Evolutionary conservation across 2,888 invertebrate genomes (phyloP).

Genomic region (Caenorhabditis sp.): DNA sequence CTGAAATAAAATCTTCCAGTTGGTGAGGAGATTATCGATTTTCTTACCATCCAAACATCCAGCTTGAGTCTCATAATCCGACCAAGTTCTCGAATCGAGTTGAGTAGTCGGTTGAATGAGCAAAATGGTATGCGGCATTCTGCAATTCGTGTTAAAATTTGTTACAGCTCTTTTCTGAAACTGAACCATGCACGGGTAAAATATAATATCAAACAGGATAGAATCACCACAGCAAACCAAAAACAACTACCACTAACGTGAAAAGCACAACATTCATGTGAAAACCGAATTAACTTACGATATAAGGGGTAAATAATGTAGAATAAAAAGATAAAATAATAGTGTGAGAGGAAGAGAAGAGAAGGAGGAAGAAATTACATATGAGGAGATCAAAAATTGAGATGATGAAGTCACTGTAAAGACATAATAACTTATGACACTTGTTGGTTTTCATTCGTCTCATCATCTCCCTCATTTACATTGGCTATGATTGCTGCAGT

Average conservation of each 20-base stretch:
- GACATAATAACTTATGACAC: not conserved
- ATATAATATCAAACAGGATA: not conserved
- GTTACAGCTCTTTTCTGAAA: not conserved
- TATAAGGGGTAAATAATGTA: not conserved
- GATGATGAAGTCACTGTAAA: not conserved
- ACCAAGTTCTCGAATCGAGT: conserved; percentile 96
- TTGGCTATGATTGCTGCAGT: not conserved
- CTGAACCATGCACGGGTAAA: not conserved
- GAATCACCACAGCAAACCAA: not conserved
- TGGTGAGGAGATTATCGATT: not conserved
- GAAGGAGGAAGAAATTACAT: not conserved
- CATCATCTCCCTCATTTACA: not conserved
- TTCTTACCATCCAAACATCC: conserved; percentile 58
- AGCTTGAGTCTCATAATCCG: conserved; percentile 92
- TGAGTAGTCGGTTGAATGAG: conserved; percentile 90
- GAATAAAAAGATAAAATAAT: not conserved
- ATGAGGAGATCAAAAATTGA: not conserved
- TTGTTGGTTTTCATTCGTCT: not conserved
- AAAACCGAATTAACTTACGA: not conserved
- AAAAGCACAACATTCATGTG: not conserved
- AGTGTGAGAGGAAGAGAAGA: not conserved
- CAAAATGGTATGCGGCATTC: conserved; percentile 83
- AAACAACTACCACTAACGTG: not conserved
- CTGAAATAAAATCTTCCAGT: not conserved
- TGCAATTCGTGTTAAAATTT: not conserved